Base-by-base conservation (phyloP, 2,797 vertebrate genomes). In the Scarus forsteni region DNA sequence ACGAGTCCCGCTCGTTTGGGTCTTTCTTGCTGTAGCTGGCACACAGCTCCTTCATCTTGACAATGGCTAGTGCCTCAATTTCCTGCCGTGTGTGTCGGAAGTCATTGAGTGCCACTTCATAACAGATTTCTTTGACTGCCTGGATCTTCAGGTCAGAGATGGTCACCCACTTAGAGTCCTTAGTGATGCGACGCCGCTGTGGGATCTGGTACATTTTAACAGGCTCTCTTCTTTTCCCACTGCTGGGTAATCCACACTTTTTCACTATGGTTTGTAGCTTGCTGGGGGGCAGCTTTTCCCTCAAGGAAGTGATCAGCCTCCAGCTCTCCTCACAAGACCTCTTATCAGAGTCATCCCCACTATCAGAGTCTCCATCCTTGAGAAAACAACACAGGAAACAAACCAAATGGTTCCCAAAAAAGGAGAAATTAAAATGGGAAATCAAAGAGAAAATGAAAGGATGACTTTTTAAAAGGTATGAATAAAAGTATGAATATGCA, bases 281-380 rank as follows among this genome's bases (percentile, higher is more conserved):
- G 95, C 98, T 99, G 88, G 98, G 98, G 81, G 98, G 98, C 77
- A 99, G 97, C 93, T 99, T 99, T 95, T 99, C 98, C 92, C 98
- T 96, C 95, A 99, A 92, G 90, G 98, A 99, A 89, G 98, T 99
- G 91, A 99, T 99, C 93, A 99, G 95, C 94, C 97, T 97, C 98
- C 98, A 99, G 95, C 98, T 99, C 93, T 99, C 98, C 89, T 99
- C 98, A 79, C 98, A 99, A 88, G 98, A 99, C 89, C 98, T 95
- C 96, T 98, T 99, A 97, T 99, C 98, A 93, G 98, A 99, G 95
- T 99, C 98, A 95, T 99, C 98, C 84, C 98, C 98, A 98, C 98
- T 99, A 98, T 99, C 98, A 96, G 98, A 99, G 94, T 99, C 98
- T 92, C 97, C 98, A 83, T 99, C 98, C 98, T 99, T 99, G 91